phyloP scores from a whole-genome alignment of 2,888 invertebrate species.

The Thera obeliscata region DNA sequence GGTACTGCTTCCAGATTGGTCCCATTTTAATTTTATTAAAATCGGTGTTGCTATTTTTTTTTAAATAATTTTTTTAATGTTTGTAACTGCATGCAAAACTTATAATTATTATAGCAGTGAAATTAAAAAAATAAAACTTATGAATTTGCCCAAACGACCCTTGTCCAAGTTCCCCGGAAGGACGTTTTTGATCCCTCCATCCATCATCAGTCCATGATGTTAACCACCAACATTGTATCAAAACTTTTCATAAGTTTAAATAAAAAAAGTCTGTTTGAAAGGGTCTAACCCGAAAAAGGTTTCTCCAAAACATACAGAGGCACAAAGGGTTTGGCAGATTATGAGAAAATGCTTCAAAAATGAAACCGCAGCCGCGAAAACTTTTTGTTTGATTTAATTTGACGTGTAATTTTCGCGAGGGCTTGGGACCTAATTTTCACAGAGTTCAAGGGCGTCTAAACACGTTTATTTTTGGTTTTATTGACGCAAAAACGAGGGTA shows the following conservation, averaged over 20 bases:
- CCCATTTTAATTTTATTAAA: too few species aligned
- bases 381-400: constrained; percentile 39
- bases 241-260: constrained; percentile 17
- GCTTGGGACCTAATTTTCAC: background rate
- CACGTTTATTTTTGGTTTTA: background rate
- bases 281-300: constrained; percentile 29
- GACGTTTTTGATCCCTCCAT: too few species aligned
- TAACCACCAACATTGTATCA: background rate
- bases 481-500: too few species aligned
- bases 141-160: too few species aligned
- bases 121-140: too few species aligned
- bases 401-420: constrained; percentile 31
- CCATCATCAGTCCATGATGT: too few species aligned
- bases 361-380: constrained; percentile 38
- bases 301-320: constrained; percentile 30
- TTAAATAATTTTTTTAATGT: too few species aligned
- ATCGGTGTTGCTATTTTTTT: too few species aligned
- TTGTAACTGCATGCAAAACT: too few species aligned
- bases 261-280: constrained; percentile 28
- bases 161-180: too few species aligned
- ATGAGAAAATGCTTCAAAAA: constrained; percentile 41
- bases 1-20: too few species aligned
- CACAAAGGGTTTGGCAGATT: constrained; percentile 38
- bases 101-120: too few species aligned
- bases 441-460: constrained; percentile 11